A percentile compares a stretch with the other conserved stretches of the same genome.
Conservation (phyloP, 2,888 invertebrate genomes). For the Ceramica pisi region DNA sequence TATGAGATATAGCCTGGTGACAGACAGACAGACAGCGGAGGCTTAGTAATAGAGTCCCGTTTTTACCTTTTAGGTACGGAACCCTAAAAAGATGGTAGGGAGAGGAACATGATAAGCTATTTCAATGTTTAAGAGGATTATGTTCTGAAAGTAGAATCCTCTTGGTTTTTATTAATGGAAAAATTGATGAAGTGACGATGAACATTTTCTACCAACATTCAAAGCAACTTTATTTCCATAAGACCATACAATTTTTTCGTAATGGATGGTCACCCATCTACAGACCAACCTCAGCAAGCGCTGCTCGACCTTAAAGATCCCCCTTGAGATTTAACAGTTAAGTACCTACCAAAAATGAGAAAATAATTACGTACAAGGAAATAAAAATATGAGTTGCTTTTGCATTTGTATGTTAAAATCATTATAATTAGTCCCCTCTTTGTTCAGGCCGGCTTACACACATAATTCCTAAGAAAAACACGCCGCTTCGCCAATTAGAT, state of each 20-base stretch:
- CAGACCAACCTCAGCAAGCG: no score
- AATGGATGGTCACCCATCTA: no score
- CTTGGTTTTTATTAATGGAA: not conserved
- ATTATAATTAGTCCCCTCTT: constrained; percentile 61
- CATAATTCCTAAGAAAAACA: constrained; percentile 65
- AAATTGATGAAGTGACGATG: not conserved
- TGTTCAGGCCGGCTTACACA: constrained; percentile 57
- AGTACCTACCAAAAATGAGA: not conserved
- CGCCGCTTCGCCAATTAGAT: constrained; percentile 37
- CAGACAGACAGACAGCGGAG: no score
- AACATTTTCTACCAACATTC: no score
- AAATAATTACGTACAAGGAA: constrained; percentile 25
- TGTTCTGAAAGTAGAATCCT: no score
- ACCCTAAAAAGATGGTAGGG: not conserved
- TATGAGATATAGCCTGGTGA: no score
- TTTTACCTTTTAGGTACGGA: no score
- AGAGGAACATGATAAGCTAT: not conserved
- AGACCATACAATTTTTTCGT: no score
- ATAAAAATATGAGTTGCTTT: constrained; percentile 40
- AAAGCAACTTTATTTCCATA: no score
- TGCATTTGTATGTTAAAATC: constrained; percentile 55
- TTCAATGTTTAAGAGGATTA: not conserved
- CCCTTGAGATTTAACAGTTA: not conserved
- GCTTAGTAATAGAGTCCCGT: no score
- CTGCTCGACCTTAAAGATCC: no score